These are phyloP conservation scores for Onychorhynchus coronatus DNA, from an alignment of 2,113 vertebrate species.

Conservation along the genomic window DNA sequence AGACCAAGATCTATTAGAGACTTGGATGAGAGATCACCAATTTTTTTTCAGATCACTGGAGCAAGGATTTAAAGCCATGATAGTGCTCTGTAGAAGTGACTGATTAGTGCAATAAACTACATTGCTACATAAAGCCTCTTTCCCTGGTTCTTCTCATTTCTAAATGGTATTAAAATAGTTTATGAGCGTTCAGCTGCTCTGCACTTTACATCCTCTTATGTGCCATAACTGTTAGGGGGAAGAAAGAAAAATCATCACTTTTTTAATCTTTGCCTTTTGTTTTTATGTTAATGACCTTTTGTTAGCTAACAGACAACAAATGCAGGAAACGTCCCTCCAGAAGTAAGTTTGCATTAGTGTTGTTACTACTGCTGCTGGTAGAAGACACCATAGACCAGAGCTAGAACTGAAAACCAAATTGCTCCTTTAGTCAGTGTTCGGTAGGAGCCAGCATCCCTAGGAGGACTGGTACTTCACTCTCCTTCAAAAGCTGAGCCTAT, in stretches of 20 bases:
- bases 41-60: background rate
- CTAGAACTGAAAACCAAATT: background rate
- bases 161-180: constrained; percentile 40
- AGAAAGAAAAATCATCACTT: background rate
- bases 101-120: constrained; percentile 34
- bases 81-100: background rate
- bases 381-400: background rate
- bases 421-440: background rate
- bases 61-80: background rate
- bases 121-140: background rate
- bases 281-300: background rate
- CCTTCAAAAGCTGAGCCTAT: background rate
- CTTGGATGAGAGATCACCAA: background rate
- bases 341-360: background rate
- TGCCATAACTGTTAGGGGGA: background rate
- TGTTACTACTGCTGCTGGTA: background rate
- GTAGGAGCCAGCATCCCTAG: background rate
- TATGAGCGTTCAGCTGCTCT: constrained; percentile 25
- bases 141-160: background rate
- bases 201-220: background rate
- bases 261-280: constrained; percentile 1
- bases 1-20: background rate
- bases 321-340: background rate
- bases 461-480: background rate
- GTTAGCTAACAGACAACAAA: background rate